Conservation (phyloP, 2,797 vertebrate genomes). For the Tiaroga cobitis region DNA sequence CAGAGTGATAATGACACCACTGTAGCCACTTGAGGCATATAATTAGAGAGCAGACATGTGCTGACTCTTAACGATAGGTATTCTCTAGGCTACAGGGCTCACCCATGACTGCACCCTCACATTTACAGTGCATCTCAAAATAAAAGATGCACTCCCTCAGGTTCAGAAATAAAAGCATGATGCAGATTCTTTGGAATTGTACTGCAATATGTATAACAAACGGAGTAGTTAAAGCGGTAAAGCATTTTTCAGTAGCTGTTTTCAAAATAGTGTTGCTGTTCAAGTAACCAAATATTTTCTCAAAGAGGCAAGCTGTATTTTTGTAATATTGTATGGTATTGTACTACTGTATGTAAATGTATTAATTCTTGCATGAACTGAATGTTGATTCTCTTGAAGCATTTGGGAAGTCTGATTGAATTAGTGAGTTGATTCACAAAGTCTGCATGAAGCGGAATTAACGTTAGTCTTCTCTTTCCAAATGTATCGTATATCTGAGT, state of each 20-base stretch:
- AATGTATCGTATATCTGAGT: background rate
- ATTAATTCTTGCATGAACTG: background rate
- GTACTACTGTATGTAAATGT: background rate
- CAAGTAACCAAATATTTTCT: background rate
- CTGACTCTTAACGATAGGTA: constrained; percentile 59
- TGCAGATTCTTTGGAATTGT: constrained; percentile 1
- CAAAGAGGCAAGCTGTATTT: background rate
- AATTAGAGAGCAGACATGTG: constrained; percentile 61
- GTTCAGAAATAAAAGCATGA: constrained; percentile 40
- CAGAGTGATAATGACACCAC: constrained; percentile 57
- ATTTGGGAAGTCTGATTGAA: background rate
- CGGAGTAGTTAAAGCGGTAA: background rate
- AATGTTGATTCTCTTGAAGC: background rate
- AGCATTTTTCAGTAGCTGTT: background rate
- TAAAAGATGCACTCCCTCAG: constrained; percentile 29
- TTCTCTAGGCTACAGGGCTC: constrained; percentile 48
- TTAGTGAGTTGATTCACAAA: background rate
- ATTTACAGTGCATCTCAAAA: constrained; percentile 38
- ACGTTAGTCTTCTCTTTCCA: background rate
- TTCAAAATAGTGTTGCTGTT: background rate
- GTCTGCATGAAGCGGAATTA: background rate
- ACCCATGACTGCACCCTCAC: constrained; percentile 52
- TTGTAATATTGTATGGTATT: background rate
- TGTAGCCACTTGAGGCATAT: constrained; percentile 53
- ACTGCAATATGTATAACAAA: background rate